phyloP scores from a whole-genome alignment of 2,888 invertebrate species.

The Drosophila diplacantha region DNA sequence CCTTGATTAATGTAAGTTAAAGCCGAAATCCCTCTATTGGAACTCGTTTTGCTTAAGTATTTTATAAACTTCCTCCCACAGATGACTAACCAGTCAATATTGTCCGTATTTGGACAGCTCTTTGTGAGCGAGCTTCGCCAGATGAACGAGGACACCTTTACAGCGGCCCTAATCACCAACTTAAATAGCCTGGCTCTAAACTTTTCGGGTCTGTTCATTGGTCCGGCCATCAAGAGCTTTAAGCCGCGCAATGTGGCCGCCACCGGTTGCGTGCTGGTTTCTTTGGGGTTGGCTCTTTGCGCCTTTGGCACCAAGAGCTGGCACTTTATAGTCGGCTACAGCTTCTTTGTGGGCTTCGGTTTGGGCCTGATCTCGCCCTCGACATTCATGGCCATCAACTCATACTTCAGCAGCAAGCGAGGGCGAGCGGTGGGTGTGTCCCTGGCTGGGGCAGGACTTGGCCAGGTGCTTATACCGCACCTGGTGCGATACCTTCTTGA shows the following conservation, averaged over 20 bases:
- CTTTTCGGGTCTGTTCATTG: conserved; percentile 82
- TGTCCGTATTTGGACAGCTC: conserved; percentile 84
- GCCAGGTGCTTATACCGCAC: conserved; percentile 86
- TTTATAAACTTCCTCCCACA: conserved; percentile 63
- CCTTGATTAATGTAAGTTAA: conserved; percentile 82
- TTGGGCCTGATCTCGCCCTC: conserved; percentile 85
- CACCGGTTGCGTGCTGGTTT: conserved; percentile 79
- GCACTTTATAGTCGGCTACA: conserved; percentile 80
- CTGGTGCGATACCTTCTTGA: conserved; percentile 83
- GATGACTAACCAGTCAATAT: conserved; percentile 85
- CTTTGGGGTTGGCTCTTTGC: conserved; percentile 79
- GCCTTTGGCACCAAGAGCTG: conserved; percentile 79
- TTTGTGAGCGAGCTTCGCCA: conserved; percentile 82
- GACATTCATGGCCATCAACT: conserved; percentile 84
- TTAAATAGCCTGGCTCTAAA: conserved; percentile 80
- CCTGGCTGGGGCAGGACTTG: conserved; percentile 86
- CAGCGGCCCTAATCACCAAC: conserved; percentile 84
- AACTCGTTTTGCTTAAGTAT: neutral
- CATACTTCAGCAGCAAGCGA: conserved; percentile 83
- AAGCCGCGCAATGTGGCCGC: conserved; percentile 80
- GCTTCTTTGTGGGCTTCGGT: conserved; percentile 80
- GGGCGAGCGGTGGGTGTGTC: conserved; percentile 87
- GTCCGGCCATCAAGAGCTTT: conserved; percentile 82
- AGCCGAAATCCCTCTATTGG: too few species aligned
- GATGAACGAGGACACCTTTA: conserved; percentile 83